phyloP scores from a whole-genome alignment of 1,140 invertebrate species.

The Heliconius himera region DNA sequence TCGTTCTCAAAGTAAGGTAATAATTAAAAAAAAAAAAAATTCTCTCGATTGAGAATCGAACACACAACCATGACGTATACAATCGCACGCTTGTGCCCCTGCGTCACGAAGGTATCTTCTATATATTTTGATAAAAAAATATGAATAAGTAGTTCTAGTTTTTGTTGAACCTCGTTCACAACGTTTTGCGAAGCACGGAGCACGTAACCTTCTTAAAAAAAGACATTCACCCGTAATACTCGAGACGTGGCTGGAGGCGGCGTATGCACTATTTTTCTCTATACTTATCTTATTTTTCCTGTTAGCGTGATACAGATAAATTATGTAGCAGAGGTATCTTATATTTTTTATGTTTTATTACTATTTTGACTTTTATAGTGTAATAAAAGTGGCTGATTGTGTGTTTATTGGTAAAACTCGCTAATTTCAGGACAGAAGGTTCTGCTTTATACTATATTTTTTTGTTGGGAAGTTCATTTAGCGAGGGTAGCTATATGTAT shows the following conservation, averaged over 20 bases:
- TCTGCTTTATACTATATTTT: too few relatives aligned
- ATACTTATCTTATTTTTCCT: conserved; percentile 7
- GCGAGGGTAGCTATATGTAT: too few relatives aligned
- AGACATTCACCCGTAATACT: conserved; percentile 1
- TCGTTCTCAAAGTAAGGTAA: too few relatives aligned
- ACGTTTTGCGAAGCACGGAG: neutral
- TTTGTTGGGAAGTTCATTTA: too few relatives aligned
- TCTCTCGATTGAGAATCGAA: too few relatives aligned
- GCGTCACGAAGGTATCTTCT: neutral
- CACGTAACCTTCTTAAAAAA: conserved; percentile 7
- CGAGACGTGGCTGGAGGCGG: conserved; percentile 8
- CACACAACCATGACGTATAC: neutral
- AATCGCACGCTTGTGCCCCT: too few relatives aligned
- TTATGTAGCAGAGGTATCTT: neutral
- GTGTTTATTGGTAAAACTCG: too few relatives aligned
- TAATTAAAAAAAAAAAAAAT: too few relatives aligned
- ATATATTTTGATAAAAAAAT: neutral
- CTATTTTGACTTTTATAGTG: too few relatives aligned
- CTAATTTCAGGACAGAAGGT: too few relatives aligned
- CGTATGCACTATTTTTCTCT: conserved; percentile 7
- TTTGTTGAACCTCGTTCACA: neutral
- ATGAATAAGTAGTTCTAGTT: neutral
- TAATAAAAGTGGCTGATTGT: too few relatives aligned
- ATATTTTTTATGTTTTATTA: neutral
- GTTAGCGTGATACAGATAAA: neutral